Conservation (phyloP, 1,140 invertebrate genomes). For the Drosophila watanabei region DNA sequence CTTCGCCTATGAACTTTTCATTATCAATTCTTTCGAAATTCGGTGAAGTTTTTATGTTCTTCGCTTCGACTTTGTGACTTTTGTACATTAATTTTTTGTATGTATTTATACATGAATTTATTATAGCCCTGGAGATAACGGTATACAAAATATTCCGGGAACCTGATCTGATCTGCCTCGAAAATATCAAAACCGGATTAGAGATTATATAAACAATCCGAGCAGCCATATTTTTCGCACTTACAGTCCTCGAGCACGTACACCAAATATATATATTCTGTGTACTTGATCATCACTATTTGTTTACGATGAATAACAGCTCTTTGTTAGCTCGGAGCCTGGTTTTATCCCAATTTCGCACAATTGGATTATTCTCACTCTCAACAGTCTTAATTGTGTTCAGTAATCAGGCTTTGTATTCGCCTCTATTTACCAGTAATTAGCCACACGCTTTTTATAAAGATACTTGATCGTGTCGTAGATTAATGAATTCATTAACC, state of each 20-base stretch:
- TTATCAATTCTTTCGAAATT: constrained; percentile 17
- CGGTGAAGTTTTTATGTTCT: constrained; percentile 7
- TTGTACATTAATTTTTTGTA: constrained; percentile 4
- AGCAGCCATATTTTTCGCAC: constrained; percentile 15
- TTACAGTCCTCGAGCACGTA: constrained; percentile 26
- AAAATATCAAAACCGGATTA: constrained; percentile 43
- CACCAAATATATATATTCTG: constrained; percentile 4
- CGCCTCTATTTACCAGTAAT: constrained; percentile 41
- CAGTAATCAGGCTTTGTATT: constrained; percentile 17
- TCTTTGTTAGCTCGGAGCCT: constrained; percentile 5
- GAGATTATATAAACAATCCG: constrained; percentile 52
- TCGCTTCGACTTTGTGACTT: neutral
- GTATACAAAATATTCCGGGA: constrained; percentile 47
- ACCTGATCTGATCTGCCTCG: constrained; percentile 55
- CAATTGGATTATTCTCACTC: constrained; percentile 10
- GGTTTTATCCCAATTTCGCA: neutral
- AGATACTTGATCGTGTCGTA: constrained; percentile 17
- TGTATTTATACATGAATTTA: constrained; percentile 25
- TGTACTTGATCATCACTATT: constrained; percentile 11
- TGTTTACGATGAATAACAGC: neutral
- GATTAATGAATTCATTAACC: constrained; percentile 27
- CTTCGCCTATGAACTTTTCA: constrained; percentile 22
- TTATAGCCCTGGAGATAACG: constrained; percentile 37
- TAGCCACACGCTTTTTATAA: constrained; percentile 18
- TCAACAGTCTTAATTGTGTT: constrained; percentile 10